Evolutionary conservation across 2,113 vertebrate species (phyloP).

Genomic region (Lepus timidus): DNA sequence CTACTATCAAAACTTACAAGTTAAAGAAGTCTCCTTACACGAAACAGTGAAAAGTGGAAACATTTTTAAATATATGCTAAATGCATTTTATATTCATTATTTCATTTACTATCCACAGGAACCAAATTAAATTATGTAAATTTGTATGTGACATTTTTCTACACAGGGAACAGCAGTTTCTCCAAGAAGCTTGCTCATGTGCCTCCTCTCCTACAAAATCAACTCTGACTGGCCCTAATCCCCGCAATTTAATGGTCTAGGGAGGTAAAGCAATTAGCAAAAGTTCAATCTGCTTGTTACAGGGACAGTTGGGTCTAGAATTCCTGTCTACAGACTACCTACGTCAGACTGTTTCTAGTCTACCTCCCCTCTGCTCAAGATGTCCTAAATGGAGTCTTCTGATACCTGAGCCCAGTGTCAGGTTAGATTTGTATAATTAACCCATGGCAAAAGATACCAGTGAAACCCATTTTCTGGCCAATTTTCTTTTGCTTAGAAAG

Average conservation of each 20-base stretch:
- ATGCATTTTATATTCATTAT: constrained; percentile 49
- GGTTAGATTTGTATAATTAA: constrained; percentile 57
- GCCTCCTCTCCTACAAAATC: neutral
- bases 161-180: constrained; percentile 41
- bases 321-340: neutral
- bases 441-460: neutral
- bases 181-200: neutral
- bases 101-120: constrained; percentile 51
- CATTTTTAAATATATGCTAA: constrained; percentile 10
- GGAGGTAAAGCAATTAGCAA: constrained; percentile 18
- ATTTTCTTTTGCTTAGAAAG: constrained; percentile 62
- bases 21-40: neutral
- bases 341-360: too few relatives aligned
- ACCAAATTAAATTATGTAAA: constrained; percentile 33
- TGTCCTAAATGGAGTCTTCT: neutral
- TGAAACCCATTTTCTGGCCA: constrained; percentile 40
- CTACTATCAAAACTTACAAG: constrained; percentile 66
- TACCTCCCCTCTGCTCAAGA: neutral
- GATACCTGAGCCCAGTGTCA: constrained; percentile 44
- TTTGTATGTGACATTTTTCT: constrained; percentile 9
- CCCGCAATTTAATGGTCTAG: constrained; percentile 23
- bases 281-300: neutral
- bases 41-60: neutral
- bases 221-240: constrained; percentile 19
- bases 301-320: neutral